Base-by-base conservation (phyloP, 2,888 invertebrate species). In the Pseudanteris insignis region DNA sequence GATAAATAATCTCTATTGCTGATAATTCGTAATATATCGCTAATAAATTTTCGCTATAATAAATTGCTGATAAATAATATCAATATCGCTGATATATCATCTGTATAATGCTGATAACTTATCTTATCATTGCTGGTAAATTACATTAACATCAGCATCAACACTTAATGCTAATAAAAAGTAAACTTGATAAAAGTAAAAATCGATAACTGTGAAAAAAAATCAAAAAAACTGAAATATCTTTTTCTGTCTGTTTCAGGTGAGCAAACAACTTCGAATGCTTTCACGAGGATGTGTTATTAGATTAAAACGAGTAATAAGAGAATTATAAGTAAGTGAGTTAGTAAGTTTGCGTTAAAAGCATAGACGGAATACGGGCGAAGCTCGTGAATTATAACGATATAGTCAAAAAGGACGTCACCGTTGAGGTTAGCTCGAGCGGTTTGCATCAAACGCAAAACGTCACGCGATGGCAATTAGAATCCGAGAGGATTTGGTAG, bases 381-480 rank as follows among this genome's bases (percentile, higher is more conserved):
- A 13, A 7, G 13, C 18, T 36, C 40, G 41, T 32, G 36, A 41
- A 41, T 41, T 46, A 53, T 60, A 61, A 61, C 54, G 26, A 54
- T 44, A 40, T 53, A 44, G 50, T 48, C 38, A 48, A 61, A 48
- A 61, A 25, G 7, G 38, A 51, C 41, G 32, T 46, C 32, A 14
- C 28, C 21, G 33, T 41, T 44, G 43, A 48, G 43, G 54, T 60
- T 48, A 25, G 37, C 29, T 26, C 37, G 9, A 9, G 14, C 13
- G 14, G 46, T 38, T 53, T 29, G 47, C 43, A 29, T 48, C 26
- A 24, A 37, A 30, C 10, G 40, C 9, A 29, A 21, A 36, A 8
- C 60, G 41, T 48, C 60, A 48, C 48, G 60, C 60, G 32, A 54
- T 38, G 54, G 61, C 61, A 55, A 61, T 61, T 61, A 55, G 38